These are phyloP conservation scores for Caenorhabditis sp. DNA, from an alignment of 2,888 invertebrate genomes.

Conservation along the genomic window DNA sequence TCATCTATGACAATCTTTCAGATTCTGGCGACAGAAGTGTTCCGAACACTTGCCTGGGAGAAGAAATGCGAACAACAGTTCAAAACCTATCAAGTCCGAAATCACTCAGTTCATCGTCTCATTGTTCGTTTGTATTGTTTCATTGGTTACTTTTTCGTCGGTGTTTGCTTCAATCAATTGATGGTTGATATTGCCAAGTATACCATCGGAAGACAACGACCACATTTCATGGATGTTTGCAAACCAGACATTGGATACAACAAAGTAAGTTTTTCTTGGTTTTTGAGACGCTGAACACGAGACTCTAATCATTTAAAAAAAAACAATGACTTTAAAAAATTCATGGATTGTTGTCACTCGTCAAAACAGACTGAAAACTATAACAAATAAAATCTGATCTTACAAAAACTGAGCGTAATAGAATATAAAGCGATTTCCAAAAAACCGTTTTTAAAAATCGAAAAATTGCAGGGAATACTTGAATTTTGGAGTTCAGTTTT, in stretches of 20 bases:
- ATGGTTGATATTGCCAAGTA: conserved; percentile 92
- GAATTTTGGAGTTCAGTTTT: too few species aligned
- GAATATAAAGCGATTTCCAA: too few species aligned
- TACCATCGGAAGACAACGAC: conserved; percentile 87
- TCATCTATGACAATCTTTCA: too few species aligned
- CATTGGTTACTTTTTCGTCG: conserved; percentile 70
- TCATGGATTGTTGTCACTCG: too few species aligned
- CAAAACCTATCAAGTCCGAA: conserved; percentile 60
- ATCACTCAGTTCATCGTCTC: conserved; percentile 65
- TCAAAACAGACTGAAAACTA: too few species aligned
- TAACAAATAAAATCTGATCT: too few species aligned
- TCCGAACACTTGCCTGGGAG: conserved; percentile 67
- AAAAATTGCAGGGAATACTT: too few species aligned
- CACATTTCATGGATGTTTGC: conserved; percentile 91
- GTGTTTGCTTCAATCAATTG: conserved; percentile 70
- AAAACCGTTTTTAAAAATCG: too few species aligned
- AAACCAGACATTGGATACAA: conserved; percentile 75
- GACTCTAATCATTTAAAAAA: too few species aligned
- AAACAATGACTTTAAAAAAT: too few species aligned
- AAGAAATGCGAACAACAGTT: conserved; percentile 58
- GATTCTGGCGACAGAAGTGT: conserved; percentile 67
- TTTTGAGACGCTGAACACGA: neutral
- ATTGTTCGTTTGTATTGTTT: conserved; percentile 69
- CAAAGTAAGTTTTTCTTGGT: conserved; percentile 16
- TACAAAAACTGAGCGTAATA: too few species aligned